These are phyloP conservation scores for Mallateleia sp. DNA, from an alignment of 2,888 invertebrate genomes.

Conservation along the genomic window DNA sequence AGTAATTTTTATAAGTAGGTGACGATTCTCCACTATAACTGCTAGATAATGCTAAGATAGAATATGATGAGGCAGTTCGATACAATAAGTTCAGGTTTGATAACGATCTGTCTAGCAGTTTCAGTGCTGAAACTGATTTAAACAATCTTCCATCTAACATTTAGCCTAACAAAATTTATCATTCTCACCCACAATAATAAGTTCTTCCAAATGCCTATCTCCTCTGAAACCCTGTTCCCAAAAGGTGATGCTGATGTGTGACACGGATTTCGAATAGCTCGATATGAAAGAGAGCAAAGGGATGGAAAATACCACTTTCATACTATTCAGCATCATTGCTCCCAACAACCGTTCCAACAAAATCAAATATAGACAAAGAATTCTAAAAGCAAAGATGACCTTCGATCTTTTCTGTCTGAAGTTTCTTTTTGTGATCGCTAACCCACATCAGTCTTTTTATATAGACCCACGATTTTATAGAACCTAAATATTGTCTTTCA, in stretches of 20 bases:
- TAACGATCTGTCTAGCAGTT: no score
- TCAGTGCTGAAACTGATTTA: background rate
- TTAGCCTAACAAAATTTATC: background rate
- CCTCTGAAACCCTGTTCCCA: background rate
- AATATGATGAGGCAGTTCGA: no score
- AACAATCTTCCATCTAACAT: background rate
- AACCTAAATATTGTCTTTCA: conserved; percentile 26
- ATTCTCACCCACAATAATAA: background rate
- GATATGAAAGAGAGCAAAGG: no score
- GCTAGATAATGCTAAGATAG: no score
- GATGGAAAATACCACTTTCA: background rate
- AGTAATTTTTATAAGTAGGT: conserved; percentile 88
- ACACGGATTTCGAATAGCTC: background rate
- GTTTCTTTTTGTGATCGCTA: background rate
- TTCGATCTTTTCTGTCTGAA: background rate
- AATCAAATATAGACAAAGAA: background rate
- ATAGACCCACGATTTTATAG: conserved; percentile 31
- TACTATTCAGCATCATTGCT: background rate
- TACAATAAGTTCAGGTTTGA: no score
- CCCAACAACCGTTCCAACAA: background rate
- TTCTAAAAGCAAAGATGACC: background rate
- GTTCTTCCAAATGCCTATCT: background rate
- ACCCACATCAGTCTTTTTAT: conserved; percentile 8
- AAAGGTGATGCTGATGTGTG: background rate
- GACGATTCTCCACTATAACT: no score